Conservation (phyloP, 2,113 vertebrate genomes). For the Zootoca vivipara region DNA sequence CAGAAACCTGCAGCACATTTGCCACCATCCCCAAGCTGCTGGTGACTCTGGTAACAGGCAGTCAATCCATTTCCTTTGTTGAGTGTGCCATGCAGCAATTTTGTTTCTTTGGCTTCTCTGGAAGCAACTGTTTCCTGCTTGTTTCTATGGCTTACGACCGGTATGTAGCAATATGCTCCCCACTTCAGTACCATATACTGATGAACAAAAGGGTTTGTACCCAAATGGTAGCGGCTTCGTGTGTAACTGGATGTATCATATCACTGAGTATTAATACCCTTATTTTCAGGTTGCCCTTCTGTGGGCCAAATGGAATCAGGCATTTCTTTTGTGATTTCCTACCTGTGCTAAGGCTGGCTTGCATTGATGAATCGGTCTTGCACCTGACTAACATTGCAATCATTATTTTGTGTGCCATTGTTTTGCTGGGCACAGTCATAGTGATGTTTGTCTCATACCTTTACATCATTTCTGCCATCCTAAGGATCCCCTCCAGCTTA, state of each 20-base stretch:
- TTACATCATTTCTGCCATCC: slow-evolving; percentile 31
- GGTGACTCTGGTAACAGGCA: background rate
- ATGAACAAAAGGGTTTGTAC: background rate
- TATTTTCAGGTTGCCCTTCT: slow-evolving; percentile 32
- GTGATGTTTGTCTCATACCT: slow-evolving; percentile 44
- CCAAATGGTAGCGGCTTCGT: background rate
- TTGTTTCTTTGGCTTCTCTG: slow-evolving; percentile 31
- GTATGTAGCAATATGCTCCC: slow-evolving; percentile 48
- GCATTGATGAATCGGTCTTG: background rate
- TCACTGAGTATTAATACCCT: background rate
- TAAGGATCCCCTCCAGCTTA: slow-evolving; percentile 25
- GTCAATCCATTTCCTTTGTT: slow-evolving; percentile 3
- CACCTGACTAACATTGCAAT: slow-evolving; percentile 21
- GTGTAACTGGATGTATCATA: background rate
- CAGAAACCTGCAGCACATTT: slow-evolving; percentile 17
- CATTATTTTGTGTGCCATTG: slow-evolving; percentile 17
- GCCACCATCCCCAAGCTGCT: background rate
- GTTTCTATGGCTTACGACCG: slow-evolving; percentile 51
- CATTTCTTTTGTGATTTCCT: slow-evolving; percentile 57
- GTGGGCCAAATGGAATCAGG: slow-evolving; percentile 43
- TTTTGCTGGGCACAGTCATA: slow-evolving; percentile 37
- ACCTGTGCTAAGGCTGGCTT: slow-evolving; percentile 44
- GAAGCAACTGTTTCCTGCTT: slow-evolving; percentile 36
- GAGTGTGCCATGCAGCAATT: slow-evolving; percentile 8
- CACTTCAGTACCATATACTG: slow-evolving; percentile 7